These are phyloP conservation scores for Teinopalpus imperialis DNA, from an alignment of 2,888 invertebrate species.

Conservation along the genomic window DNA sequence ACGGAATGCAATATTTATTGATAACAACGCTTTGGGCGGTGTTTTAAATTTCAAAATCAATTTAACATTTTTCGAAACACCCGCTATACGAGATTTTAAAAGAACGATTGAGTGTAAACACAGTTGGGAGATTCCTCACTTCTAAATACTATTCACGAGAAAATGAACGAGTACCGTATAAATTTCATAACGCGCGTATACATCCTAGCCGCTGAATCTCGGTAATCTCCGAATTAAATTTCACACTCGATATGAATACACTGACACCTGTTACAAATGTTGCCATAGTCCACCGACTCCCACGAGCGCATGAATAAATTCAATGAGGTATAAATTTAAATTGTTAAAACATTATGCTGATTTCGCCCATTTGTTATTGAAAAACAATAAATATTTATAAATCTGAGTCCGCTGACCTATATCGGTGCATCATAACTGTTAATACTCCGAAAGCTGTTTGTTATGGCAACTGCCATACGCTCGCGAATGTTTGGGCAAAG, in stretches of 20 bases:
- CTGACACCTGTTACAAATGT: conserved; percentile 2
- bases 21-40: too few relatives aligned
- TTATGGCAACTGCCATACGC: conserved; percentile 9
- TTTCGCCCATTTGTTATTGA: conserved; percentile 7
- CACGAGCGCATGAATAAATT: neutral
- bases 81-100: too few relatives aligned
- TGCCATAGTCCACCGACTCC: neutral
- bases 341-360: conserved; percentile 2
- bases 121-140: too few relatives aligned
- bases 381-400: conserved; percentile 17
- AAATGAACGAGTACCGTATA: too few relatives aligned
- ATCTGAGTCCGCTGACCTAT: conserved; percentile 6
- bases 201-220: too few relatives aligned
- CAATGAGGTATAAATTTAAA: conserved; percentile 11
- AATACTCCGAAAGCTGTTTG: conserved; percentile 1
- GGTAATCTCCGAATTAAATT: neutral
- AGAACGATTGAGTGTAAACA: too few relatives aligned
- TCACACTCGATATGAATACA: neutral
- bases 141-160: too few relatives aligned
- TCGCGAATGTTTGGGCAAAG: too few relatives aligned
- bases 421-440: conserved; percentile 4
- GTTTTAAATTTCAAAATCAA: too few relatives aligned
- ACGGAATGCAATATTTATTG: too few relatives aligned
- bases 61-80: too few relatives aligned
- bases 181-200: too few relatives aligned